These are phyloP conservation scores for Eurypyga helias DNA, from an alignment of 2,113 vertebrate genomes.

Conservation along the genomic window DNA sequence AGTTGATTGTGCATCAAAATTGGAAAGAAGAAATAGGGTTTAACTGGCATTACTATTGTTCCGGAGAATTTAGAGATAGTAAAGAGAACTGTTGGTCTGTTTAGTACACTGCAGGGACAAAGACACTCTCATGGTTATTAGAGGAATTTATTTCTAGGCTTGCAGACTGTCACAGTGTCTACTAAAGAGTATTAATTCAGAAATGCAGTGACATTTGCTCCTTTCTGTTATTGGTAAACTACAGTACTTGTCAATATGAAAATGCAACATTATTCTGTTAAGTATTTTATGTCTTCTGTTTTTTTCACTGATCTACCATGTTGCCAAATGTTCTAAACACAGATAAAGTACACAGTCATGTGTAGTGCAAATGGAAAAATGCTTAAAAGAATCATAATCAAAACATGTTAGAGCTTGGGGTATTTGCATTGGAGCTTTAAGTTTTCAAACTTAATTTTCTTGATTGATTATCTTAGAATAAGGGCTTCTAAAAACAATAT, in stretches of 20 bases:
- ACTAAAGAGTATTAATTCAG: neutral
- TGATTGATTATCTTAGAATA: neutral
- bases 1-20: neutral
- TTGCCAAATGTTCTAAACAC: neutral
- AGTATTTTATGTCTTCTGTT: neutral
- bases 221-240: neutral
- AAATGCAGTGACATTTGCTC: neutral
- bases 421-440: neutral
- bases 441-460: neutral
- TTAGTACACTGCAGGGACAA: neutral
- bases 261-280: neutral
- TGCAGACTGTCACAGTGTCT: neutral
- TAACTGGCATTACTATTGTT: neutral
- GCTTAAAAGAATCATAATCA: neutral
- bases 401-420: neutral
- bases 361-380: neutral
- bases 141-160: constrained; percentile 36
- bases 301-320: neutral
- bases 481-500: neutral
- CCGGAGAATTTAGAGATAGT: neutral
- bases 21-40: neutral
- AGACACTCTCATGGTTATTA: neutral
- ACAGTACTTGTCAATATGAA: neutral
- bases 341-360: neutral
- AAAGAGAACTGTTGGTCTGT: neutral